phyloP scores from a whole-genome alignment of 2,888 invertebrate genomes.

The Platycheirus albimanus region DNA sequence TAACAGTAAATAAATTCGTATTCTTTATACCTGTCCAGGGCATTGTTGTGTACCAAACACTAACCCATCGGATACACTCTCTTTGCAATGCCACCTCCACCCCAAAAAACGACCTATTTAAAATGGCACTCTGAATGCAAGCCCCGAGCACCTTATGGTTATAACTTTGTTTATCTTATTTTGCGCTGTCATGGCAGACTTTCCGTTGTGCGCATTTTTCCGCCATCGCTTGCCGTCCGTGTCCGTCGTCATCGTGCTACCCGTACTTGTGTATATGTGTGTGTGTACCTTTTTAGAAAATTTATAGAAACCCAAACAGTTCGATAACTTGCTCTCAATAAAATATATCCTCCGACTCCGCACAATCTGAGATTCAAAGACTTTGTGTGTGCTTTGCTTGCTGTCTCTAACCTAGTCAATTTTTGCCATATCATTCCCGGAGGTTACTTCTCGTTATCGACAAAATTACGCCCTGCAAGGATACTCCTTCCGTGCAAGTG shows the following conservation, averaged over 20 bases:
- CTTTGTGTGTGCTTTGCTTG: no score
- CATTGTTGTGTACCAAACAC: no score
- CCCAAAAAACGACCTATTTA: slow-evolving; percentile 39
- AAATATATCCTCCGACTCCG: neutral
- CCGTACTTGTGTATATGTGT: neutral
- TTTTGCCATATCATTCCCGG: slow-evolving; percentile 1
- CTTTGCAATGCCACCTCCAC: neutral
- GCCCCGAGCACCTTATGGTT: slow-evolving; percentile 22
- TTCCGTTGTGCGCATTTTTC: slow-evolving; percentile 27
- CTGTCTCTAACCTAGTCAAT: neutral
- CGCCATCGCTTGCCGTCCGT: neutral
- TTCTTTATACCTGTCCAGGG: slow-evolving; percentile 37
- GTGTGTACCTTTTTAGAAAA: slow-evolving; percentile 3
- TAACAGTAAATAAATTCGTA: slow-evolving; percentile 50
- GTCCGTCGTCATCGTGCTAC: no score
- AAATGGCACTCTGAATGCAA: slow-evolving; percentile 17
- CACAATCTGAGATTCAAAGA: slow-evolving; percentile 6
- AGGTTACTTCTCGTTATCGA: slow-evolving; percentile 42
- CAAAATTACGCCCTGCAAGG: slow-evolving; percentile 31
- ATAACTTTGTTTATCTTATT: slow-evolving; percentile 57
- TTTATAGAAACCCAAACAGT: slow-evolving; percentile 5
- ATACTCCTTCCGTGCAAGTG: neutral
- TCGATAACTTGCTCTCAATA: slow-evolving; percentile 11
- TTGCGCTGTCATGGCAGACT: slow-evolving; percentile 40
- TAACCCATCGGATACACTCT: slow-evolving; percentile 6